phyloP scores from a whole-genome alignment of 2,888 invertebrate genomes.

The Stenchaetothrips biformis region DNA sequence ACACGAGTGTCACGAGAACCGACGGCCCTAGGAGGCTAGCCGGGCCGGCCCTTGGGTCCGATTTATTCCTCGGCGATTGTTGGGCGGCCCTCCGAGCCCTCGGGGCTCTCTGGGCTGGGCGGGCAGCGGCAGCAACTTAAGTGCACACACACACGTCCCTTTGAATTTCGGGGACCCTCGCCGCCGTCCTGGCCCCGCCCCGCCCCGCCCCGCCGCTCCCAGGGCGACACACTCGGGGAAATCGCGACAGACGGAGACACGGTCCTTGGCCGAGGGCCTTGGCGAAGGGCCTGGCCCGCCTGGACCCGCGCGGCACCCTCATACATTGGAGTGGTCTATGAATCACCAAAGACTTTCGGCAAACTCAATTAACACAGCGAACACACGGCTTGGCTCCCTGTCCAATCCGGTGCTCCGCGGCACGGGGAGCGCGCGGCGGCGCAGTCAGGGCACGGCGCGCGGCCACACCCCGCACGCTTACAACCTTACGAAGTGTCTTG shows the following conservation, averaged over 20 bases:
- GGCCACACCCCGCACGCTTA: neutral
- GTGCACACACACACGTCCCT: too few species aligned
- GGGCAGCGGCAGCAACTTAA: too few species aligned
- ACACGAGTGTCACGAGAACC: too few species aligned
- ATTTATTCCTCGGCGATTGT: too few species aligned
- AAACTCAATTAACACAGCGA: slow-evolving; percentile 1
- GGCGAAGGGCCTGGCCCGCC: neutral
- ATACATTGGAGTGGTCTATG: slow-evolving; percentile 23
- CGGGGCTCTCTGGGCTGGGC: too few species aligned
- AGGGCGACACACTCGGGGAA: neutral
- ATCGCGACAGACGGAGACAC: neutral
- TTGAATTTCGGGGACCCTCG: too few species aligned
- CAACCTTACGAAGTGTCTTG: too few species aligned
- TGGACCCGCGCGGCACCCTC: neutral
- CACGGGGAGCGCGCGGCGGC: neutral
- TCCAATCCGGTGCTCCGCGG: neutral
- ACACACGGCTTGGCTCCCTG: neutral
- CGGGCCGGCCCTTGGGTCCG: too few species aligned
- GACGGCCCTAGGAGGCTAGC: neutral
- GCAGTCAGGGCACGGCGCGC: neutral
- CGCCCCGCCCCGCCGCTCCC: neutral
- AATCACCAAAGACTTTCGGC: slow-evolving; percentile 15
- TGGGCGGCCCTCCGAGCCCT: too few species aligned
- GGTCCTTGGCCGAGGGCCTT: neutral
- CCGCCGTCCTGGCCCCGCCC: neutral